Conservation (phyloP, 1,140 invertebrate species). For the Eubasilissa regina region DNA sequence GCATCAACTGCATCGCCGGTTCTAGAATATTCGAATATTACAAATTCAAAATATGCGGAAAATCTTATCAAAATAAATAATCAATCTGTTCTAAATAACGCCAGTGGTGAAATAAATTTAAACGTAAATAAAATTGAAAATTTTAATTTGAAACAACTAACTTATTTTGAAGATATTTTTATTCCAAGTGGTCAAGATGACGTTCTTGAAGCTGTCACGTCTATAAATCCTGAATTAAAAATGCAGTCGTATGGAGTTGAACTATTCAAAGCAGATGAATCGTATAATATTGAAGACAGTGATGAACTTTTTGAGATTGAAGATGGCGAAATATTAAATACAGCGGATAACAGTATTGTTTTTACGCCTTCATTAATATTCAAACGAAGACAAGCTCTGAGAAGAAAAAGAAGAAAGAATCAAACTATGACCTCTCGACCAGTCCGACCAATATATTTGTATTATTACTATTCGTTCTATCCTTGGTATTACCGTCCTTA, state of each 20-base stretch:
- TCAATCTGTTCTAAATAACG: neutral
- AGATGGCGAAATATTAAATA: constrained; percentile 24
- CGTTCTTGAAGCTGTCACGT: no score
- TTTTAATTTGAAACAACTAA: no score
- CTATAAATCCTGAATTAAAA: no score
- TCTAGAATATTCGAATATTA: no score
- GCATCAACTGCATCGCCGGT: no score
- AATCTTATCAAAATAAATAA: no score
- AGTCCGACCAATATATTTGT: constrained; percentile 16
- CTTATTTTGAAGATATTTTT: no score
- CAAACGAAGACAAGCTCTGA: constrained; percentile 27
- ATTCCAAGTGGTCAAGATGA: no score
- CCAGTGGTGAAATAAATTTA: constrained; percentile 2
- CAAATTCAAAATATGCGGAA: no score
- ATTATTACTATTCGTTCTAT: constrained; percentile 38
- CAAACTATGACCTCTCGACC: neutral
- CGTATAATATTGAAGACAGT: neutral
- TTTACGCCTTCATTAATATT: constrained; percentile 44
- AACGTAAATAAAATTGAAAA: no score
- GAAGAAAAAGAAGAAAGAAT: constrained; percentile 23
- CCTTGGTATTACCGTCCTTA: neutral
- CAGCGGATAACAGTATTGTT: constrained; percentile 7
- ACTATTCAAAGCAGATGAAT: neutral
- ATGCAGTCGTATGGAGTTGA: no score
- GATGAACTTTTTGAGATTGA: neutral